phyloP scores from a whole-genome alignment of 2,113 vertebrate species.

The Strix uralensis region DNA sequence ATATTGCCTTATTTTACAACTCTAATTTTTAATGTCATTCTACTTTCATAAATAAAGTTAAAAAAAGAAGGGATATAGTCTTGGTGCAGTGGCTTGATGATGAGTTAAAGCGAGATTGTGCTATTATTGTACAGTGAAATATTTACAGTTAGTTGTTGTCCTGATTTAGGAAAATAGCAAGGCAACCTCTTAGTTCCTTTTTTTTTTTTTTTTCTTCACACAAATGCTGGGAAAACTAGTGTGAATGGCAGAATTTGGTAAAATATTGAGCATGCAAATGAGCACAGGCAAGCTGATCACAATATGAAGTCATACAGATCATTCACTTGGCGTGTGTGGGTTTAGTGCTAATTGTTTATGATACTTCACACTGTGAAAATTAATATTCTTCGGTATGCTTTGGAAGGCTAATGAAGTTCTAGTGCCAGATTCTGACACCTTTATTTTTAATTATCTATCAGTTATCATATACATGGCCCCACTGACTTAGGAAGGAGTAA shows the following conservation, averaged over 20 bases:
- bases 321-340: neutral
- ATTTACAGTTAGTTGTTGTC: neutral
- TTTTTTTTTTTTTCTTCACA: neutral
- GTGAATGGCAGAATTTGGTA: neutral
- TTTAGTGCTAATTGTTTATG: slow-evolving; percentile 35
- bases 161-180: neutral
- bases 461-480: neutral
- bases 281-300: neutral
- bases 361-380: slow-evolving; percentile 20
- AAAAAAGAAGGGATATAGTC: neutral
- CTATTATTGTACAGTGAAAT: neutral
- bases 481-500: neutral
- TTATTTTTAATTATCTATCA: slow-evolving; percentile 1
- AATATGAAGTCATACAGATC: neutral
- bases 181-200: neutral
- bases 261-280: slow-evolving; percentile 12
- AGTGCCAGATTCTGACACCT: slow-evolving; percentile 24
- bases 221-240: neutral
- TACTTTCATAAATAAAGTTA: neutral
- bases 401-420: slow-evolving; percentile 8
- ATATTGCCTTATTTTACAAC: neutral
- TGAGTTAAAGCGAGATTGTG: neutral
- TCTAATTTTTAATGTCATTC: neutral
- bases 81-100: neutral
- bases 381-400: neutral